Conservation (phyloP, 1,140 invertebrate genomes). For the Ooceraea biroi region DNA sequence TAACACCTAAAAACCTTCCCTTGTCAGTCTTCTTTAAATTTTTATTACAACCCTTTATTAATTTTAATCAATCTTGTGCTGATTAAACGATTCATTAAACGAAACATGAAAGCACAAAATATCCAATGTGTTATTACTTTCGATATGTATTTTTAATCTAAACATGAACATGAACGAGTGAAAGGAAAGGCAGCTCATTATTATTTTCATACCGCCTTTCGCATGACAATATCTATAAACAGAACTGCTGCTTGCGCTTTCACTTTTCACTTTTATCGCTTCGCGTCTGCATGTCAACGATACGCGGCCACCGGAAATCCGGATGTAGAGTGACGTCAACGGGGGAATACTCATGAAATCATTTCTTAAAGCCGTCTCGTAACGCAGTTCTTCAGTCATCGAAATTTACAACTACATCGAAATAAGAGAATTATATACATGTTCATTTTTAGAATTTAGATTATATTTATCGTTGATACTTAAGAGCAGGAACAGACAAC, state of each 20-base stretch:
- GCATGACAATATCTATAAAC: conserved; percentile 60
- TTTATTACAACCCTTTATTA: too few relatives aligned
- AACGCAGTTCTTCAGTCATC: neutral
- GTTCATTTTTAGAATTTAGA: neutral
- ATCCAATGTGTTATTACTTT: conserved; percentile 4
- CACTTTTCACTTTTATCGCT: conserved; percentile 70
- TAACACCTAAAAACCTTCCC: too few relatives aligned
- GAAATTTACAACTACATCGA: neutral
- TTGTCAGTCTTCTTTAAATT: too few relatives aligned
- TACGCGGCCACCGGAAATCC: conserved; percentile 39
- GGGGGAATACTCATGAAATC: conserved; percentile 35
- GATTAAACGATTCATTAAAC: conserved; percentile 4
- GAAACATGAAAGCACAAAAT: neutral
- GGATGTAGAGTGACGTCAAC: conserved; percentile 48
- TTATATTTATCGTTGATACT: neutral
- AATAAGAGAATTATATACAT: too few relatives aligned
- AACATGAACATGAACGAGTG: conserved; percentile 31
- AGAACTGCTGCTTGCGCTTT: conserved; percentile 41
- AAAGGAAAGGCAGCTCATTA: conserved; percentile 42
- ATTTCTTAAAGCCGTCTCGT: conserved; percentile 7
- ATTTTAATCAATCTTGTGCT: neutral
- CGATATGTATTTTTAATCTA: conserved; percentile 35
- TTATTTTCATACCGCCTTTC: conserved; percentile 47
- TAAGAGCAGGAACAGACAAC: neutral
- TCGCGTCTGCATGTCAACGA: conserved; percentile 57